Evolutionary conservation across 2,113 vertebrate species (phyloP), one percentile per base, ranked within the genome.

Genomic region (Falco punctatus): DNA sequence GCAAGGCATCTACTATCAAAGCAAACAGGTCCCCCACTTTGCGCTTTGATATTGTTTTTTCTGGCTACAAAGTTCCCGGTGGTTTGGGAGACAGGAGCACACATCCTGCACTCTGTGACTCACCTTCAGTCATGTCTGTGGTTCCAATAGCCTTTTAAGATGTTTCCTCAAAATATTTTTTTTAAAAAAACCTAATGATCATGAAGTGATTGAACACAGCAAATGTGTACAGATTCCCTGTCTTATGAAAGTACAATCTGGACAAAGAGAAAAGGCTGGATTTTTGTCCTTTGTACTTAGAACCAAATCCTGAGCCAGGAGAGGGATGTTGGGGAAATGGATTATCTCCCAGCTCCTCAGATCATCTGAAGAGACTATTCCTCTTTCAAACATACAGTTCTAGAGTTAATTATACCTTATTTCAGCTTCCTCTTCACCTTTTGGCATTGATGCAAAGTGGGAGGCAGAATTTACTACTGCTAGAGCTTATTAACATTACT

Each of bases 121-220:
- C 83, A 69, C 54, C 72, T 93, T 97, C 97, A 94, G 92, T 19
- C 77, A 24, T 4, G 1, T 48, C 92, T 92, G 51, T 92, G 81
- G 28, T 86, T 96, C 40, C 61, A 83, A 88, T 49, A 90, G 61
- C 46, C 70, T 97, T 95, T 95, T 83, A 93, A 96, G 89, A 66
- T 30, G 33, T 67, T 92, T 79, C 75, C 42, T 95, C 69, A 81
- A 88, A 86, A 95, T 72, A 20, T 9, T 15, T 79, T 30, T 48
- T 35, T 48, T 40, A 38, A 15, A 70, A 55, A 48, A 26, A 33
- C 18, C n/a, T 86, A 67, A 93, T 92, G 59, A 86, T 90, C 38
- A 15, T 21, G 30, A 89, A 71, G 46, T 32, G 72, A 89, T 66
- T 66, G 77, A 95, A 67, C 54, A 35, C 48, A 75, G 65, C 7